phyloP scores from a whole-genome alignment of 2,888 invertebrate genomes.

The Phalera bucephala region DNA sequence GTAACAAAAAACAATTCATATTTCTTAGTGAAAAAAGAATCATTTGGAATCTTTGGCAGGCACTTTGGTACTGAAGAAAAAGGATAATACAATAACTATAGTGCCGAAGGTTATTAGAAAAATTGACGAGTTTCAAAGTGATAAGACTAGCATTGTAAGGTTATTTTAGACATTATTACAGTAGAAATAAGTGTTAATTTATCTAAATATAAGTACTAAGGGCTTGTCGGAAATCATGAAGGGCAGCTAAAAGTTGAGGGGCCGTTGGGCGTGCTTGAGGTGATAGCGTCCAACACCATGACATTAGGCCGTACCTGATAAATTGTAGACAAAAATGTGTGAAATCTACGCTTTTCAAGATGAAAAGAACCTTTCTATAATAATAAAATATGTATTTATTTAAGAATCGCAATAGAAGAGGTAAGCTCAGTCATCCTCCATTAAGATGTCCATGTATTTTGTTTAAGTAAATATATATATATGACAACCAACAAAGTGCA shows the following conservation, averaged over 20 bases:
- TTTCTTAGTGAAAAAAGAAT: not conserved
- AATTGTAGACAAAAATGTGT: too few species aligned
- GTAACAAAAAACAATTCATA: too few species aligned
- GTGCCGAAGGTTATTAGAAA: conserved; percentile 30
- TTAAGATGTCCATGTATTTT: too few species aligned
- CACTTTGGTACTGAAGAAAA: conserved; percentile 54
- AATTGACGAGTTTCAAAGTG: conserved; percentile 28
- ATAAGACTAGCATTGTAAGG: conserved; percentile 11
- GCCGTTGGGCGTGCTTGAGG: conserved; percentile 86
- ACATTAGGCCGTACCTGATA: conserved; percentile 87
- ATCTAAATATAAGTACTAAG: conserved; percentile 86
- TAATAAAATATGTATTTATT: too few species aligned
- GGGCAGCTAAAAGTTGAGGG: conserved; percentile 86
- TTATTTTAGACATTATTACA: conserved; percentile 12
- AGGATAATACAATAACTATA: conserved; percentile 27
- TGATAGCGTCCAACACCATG: conserved; percentile 88
- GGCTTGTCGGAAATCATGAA: conserved; percentile 88
- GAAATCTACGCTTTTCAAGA: too few species aligned
- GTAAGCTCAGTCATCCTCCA: too few species aligned
- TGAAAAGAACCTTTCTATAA: too few species aligned
- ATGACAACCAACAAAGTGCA: too few species aligned
- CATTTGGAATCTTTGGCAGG: conserved; percentile 53
- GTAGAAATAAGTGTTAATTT: conserved; percentile 6
- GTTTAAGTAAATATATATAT: too few species aligned
- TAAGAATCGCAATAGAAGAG: too few species aligned